A percentile compares a stretch with the other conserved stretches of the same genome.
Conservation (phyloP, 2,797 vertebrate genomes). For the Gadopsis marmoratus region DNA sequence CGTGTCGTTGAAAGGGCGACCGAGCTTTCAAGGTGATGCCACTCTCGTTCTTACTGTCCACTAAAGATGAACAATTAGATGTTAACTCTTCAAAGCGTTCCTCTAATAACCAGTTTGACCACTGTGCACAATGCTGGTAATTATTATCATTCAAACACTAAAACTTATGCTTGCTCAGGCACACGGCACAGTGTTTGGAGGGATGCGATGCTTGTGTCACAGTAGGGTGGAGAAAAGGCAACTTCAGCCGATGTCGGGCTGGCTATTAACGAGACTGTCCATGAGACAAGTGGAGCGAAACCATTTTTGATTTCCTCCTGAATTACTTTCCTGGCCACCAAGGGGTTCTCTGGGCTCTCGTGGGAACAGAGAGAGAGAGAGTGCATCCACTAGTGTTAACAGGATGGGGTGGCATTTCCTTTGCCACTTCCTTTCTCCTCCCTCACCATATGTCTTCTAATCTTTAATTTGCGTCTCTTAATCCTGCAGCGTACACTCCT, state of each 20-base stretch:
- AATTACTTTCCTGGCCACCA: conserved; percentile 46
- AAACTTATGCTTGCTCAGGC: conserved; percentile 13
- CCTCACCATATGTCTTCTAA: conserved; percentile 46
- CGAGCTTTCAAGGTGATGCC: conserved; percentile 32
- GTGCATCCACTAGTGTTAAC: conserved; percentile 28
- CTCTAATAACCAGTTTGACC: conserved; percentile 42
- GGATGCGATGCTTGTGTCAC: conserved; percentile 32
- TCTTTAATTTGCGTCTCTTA: conserved; percentile 63
- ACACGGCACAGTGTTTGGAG: background rate
- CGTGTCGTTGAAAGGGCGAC: conserved; percentile 26
- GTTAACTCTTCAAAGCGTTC: conserved; percentile 23
- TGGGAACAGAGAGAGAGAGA: background rate
- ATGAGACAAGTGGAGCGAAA: conserved; percentile 54
- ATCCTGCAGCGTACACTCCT: conserved; percentile 38
- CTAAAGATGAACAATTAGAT: conserved; percentile 25
- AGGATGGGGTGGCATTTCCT: conserved; percentile 57
- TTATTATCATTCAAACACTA: conserved; percentile 26
- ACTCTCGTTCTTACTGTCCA: background rate
- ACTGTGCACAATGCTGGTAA: background rate
- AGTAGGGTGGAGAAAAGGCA: conserved; percentile 26
- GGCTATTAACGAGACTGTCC: conserved; percentile 52
- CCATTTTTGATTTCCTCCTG: conserved; percentile 60
- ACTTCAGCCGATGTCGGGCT: conserved; percentile 40
- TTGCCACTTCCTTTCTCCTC: conserved; percentile 49
- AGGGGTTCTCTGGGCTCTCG: conserved; percentile 13